Evolutionary conservation across 2,113 vertebrate species (phyloP).

Genomic region (Cygnus buccinator): DNA sequence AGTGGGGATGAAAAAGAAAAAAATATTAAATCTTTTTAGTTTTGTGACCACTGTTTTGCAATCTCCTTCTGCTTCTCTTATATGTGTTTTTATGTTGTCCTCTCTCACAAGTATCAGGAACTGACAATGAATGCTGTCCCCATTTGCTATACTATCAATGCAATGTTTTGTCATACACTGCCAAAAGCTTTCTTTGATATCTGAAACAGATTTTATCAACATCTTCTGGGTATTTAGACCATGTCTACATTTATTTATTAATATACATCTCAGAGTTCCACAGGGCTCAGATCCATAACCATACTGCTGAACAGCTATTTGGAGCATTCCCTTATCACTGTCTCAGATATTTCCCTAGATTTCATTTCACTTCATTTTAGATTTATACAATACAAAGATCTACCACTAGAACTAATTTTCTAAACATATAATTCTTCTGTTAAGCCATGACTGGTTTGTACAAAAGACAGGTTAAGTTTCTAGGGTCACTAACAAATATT

Average conservation of each 20-base stretch:
- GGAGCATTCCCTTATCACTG: background rate
- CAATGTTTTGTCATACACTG: background rate
- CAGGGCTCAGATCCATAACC: background rate
- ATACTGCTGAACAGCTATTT: background rate
- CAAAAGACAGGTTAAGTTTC: background rate
- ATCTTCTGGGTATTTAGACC: slow-evolving; percentile 31
- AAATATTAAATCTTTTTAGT: background rate
- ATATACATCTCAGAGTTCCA: background rate
- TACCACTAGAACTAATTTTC: background rate
- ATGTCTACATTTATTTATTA: slow-evolving; percentile 27
- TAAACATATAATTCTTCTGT: background rate
- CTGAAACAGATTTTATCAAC: slow-evolving; percentile 38
- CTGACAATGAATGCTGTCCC: background rate
- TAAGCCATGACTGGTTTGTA: background rate
- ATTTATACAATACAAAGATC: background rate
- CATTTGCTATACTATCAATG: background rate
- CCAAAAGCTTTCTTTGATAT: slow-evolving; percentile 15
- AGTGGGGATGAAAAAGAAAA: background rate
- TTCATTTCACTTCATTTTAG: slow-evolving; percentile 19
- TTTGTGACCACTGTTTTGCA: background rate
- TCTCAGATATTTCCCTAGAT: background rate
- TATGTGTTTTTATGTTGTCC: background rate
- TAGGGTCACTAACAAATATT: background rate
- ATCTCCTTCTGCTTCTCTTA: background rate
- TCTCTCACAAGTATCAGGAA: background rate